These are phyloP conservation scores for Arctocebus calabarensis DNA, from an alignment of 2,797 vertebrate genomes.

Conservation along the genomic window DNA sequence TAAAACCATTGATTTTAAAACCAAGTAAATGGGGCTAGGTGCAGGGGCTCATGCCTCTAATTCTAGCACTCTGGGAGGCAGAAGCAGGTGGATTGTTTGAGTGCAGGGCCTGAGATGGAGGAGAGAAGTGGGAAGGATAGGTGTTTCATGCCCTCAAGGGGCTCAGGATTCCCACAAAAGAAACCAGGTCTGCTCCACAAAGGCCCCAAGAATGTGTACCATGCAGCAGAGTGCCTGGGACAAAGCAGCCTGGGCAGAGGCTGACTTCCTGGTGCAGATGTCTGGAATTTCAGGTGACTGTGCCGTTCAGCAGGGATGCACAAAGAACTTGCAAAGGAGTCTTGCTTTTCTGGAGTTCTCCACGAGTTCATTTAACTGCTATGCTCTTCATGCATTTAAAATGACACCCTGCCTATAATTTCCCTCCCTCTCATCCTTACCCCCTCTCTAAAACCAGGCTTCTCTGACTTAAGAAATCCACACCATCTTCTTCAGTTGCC, in stretches of 20 bases:
- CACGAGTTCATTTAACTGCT: background rate
- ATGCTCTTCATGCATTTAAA: background rate
- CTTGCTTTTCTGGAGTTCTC: background rate
- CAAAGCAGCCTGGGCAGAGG: no score
- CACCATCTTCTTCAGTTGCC: no score
- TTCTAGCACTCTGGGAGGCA: no score
- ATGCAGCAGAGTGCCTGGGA: background rate
- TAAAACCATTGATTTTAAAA: background rate
- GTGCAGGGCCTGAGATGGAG: no score
- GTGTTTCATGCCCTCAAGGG: background rate
- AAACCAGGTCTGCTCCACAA: no score
- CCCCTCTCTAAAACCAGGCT: background rate
- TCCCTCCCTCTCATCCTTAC: no score
- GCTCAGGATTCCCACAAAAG: background rate
- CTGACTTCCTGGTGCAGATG: rapidly evolving
- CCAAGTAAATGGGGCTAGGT: background rate
- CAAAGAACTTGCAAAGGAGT: background rate
- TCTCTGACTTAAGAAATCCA: background rate
- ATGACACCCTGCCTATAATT: background rate
- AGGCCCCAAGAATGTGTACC: background rate
- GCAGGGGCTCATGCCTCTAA: no score
- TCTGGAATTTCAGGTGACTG: background rate
- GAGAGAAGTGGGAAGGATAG: background rate
- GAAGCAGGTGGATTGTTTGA: no score
- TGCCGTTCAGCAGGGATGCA: background rate